Conservation (phyloP, 2,113 vertebrate species). For the Chunga burmeisteri region DNA sequence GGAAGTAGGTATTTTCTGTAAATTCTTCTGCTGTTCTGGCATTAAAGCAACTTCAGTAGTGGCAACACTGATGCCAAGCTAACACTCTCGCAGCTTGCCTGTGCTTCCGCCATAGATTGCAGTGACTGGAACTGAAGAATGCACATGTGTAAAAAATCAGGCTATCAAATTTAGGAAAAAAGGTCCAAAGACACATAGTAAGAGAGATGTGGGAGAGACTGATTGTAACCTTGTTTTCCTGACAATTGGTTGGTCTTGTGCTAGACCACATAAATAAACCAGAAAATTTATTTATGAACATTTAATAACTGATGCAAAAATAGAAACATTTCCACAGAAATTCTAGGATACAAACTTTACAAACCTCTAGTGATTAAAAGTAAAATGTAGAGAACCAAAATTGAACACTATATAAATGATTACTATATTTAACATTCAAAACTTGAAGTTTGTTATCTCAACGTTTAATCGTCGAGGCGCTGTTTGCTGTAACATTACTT, state of each 20-base stretch:
- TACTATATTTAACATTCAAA: neutral
- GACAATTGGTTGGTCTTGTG: neutral
- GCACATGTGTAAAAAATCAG: neutral
- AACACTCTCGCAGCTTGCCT: neutral
- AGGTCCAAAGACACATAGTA: neutral
- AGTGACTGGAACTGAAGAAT: neutral
- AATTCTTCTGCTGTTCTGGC: neutral
- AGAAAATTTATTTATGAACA: neutral
- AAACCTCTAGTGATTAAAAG: neutral
- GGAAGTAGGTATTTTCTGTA: neutral
- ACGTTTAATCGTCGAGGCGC: neutral
- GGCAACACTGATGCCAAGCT: neutral
- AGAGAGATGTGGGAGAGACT: neutral
- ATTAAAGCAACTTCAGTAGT: neutral
- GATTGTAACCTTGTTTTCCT: neutral
- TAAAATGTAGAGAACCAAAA: neutral
- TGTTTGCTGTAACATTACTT: neutral
- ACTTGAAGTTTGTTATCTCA: neutral
- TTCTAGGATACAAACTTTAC: neutral
- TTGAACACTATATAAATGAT: neutral
- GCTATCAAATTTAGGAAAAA: neutral
- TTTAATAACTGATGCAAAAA: neutral
- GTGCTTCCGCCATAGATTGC: neutral
- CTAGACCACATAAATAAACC: neutral
- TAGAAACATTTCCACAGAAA: neutral